Percentiles rank a stretch among this genome's conserved stretches.
phyloP scores from a whole-genome alignment of 2,113 vertebrate species.

The Cephalopholis sonnerati region DNA sequence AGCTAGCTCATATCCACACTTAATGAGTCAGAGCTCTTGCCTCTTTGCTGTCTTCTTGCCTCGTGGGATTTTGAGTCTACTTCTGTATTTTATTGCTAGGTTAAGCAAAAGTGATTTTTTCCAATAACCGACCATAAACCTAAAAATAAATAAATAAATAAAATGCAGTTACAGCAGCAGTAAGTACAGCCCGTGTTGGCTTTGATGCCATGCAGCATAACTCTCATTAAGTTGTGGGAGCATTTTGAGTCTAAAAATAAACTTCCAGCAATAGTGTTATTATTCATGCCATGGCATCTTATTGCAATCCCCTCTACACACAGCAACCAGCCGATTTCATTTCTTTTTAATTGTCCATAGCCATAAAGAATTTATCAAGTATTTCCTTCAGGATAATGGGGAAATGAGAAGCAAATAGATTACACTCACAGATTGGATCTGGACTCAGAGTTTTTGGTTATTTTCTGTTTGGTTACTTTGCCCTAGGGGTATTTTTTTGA shows the following conservation, averaged over 20 bases:
- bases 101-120: slow-evolving; percentile 36
- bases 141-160: not conserved
- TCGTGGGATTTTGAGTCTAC: slow-evolving; percentile 30
- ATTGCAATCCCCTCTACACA: slow-evolving; percentile 57
- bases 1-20: slow-evolving; percentile 37
- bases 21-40: slow-evolving; percentile 43
- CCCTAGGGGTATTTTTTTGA: slow-evolving; percentile 1
- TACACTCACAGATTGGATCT: slow-evolving; percentile 34
- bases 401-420: slow-evolving; percentile 62
- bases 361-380: slow-evolving; percentile 51
- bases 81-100: slow-evolving; percentile 37
- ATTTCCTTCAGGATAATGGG: slow-evolving; percentile 62
- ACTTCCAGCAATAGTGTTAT: slow-evolving; percentile 47
- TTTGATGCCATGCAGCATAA: slow-evolving; percentile 48
- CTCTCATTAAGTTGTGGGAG: slow-evolving; percentile 55
- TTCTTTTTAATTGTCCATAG: slow-evolving; percentile 62
- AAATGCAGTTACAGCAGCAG: slow-evolving; percentile 10
- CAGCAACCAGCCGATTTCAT: slow-evolving; percentile 63
- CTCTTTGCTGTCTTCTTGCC: slow-evolving; percentile 34
- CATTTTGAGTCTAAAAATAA: slow-evolving; percentile 67
- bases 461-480: slow-evolving; percentile 19
- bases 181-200: not conserved
- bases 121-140: slow-evolving; percentile 11
- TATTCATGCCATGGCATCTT: slow-evolving; percentile 61
- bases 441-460: not conserved